Conservation (phyloP, 2,888 invertebrate species). For the Sarcophaga carnaria region DNA sequence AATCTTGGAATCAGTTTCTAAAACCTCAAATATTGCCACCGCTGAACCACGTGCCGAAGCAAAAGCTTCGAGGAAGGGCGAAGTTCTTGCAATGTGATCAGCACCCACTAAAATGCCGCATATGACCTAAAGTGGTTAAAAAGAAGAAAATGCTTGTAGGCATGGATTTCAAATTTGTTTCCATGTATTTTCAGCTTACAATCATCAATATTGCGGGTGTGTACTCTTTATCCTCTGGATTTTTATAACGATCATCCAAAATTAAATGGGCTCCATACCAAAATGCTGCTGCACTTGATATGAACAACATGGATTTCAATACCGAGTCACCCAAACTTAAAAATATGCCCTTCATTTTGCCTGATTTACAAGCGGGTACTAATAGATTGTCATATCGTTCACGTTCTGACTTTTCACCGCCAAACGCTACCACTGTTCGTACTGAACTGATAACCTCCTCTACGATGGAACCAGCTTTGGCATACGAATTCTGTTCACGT, state of each 20-base stretch:
- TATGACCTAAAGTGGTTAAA: constrained; percentile 80
- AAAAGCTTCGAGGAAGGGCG: constrained; percentile 90
- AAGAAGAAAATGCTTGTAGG: not conserved
- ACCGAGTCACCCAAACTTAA: constrained; percentile 88
- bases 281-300: constrained; percentile 89
- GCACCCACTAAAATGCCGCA: constrained; percentile 91
- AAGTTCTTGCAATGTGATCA: constrained; percentile 89
- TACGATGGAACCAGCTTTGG: constrained; percentile 88
- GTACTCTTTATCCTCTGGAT: constrained; percentile 84
- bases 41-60: constrained; percentile 89
- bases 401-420: constrained; percentile 89
- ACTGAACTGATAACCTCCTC: constrained; percentile 89
- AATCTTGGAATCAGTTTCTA: constrained; percentile 88
- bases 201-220: constrained; percentile 89
- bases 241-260: constrained; percentile 84
- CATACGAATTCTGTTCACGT: constrained; percentile 87
- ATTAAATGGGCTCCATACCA: constrained; percentile 92
- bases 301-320: constrained; percentile 89
- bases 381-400: constrained; percentile 84
- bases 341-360: constrained; percentile 85
- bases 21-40: constrained; percentile 87
- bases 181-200: constrained; percentile 82
- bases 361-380: constrained; percentile 85
- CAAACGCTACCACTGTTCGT: constrained; percentile 90
- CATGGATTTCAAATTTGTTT: not conserved